A percentile compares a stretch with the other conserved stretches of the same genome.
Conservation (phyloP, 2,888 invertebrate genomes). For the Leistus spinibarbis region DNA sequence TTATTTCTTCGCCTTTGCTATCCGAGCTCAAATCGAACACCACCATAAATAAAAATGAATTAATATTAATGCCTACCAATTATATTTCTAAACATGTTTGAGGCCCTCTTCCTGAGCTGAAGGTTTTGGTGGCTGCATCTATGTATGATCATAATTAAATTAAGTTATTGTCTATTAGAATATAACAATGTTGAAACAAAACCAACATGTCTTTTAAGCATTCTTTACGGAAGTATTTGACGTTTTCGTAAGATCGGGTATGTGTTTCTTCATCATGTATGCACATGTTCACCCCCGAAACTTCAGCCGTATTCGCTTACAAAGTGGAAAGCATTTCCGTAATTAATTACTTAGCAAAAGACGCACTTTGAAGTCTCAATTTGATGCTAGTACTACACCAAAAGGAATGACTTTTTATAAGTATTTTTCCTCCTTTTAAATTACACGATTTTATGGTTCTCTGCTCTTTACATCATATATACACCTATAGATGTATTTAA, state of each 20-base stretch:
- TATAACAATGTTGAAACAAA: not conserved
- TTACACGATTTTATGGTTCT: not conserved
- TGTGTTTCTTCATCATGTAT: not conserved
- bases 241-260: not conserved
- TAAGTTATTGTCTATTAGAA: not conserved
- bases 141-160: too few species aligned
- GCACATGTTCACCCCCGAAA: not conserved
- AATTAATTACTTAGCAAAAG: slow-evolving; percentile 33
- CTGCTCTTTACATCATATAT: not conserved
- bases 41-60: too few species aligned
- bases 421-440: not conserved
- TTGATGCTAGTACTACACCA: not conserved
- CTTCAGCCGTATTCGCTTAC: slow-evolving; percentile 1
- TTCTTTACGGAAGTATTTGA: not conserved
- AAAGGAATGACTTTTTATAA: not conserved
- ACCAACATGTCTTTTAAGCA: not conserved
- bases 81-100: too few species aligned
- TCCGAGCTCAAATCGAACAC: too few species aligned
- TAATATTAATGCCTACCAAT: too few species aligned
- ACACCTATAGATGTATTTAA: not conserved
- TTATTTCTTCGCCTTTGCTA: too few species aligned
- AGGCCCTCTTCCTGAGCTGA: too few species aligned
- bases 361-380: slow-evolving; percentile 21
- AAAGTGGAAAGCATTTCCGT: slow-evolving; percentile 25
- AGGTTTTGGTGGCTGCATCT: too few species aligned